A percentile compares a stretch with the other conserved stretches of the same genome.
These are phyloP conservation scores for Aquatica leii DNA, from an alignment of 2,888 invertebrate species.

Conservation along the genomic window DNA sequence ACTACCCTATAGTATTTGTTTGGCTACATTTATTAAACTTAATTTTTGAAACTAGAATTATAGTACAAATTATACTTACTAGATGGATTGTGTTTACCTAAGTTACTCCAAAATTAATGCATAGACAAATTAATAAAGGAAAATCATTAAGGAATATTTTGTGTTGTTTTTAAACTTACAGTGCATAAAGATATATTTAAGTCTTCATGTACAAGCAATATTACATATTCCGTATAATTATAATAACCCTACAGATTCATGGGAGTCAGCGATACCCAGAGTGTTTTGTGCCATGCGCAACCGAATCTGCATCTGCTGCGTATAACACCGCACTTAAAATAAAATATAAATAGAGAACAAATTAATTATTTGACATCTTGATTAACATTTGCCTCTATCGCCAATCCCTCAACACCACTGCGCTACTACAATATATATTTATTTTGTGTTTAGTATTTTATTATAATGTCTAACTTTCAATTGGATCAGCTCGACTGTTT, in stretches of 20 bases:
- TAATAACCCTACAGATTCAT: conserved; percentile 58
- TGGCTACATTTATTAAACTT: no score
- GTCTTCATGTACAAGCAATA: conserved; percentile 81
- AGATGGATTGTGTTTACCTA: no score
- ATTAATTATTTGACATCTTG: conserved; percentile 51
- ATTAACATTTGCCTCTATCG: conserved; percentile 58
- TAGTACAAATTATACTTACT: no score
- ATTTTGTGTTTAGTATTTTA: conserved; percentile 51
- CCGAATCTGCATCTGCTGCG: conserved; percentile 47
- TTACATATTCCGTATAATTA: conserved; percentile 69
- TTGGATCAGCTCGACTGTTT: conserved; percentile 44
- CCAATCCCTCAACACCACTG: conserved; percentile 59
- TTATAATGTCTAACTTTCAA: conserved; percentile 54
- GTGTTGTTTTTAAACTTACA: no score
- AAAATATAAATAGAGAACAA: conserved; percentile 60
- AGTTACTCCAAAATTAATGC: no score
- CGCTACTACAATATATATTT: conserved; percentile 56
- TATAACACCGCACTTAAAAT: conserved; percentile 55
- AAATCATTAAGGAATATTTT: no score
- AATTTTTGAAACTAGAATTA: no score
- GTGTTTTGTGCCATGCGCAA: conserved; percentile 53
- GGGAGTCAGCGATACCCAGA: conserved; percentile 57
- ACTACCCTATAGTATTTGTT: no score
- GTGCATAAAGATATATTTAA: conserved; percentile 81
- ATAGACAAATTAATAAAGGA: no score